Conservation (phyloP, 1,140 invertebrate species). For the Aricia agestis region DNA sequence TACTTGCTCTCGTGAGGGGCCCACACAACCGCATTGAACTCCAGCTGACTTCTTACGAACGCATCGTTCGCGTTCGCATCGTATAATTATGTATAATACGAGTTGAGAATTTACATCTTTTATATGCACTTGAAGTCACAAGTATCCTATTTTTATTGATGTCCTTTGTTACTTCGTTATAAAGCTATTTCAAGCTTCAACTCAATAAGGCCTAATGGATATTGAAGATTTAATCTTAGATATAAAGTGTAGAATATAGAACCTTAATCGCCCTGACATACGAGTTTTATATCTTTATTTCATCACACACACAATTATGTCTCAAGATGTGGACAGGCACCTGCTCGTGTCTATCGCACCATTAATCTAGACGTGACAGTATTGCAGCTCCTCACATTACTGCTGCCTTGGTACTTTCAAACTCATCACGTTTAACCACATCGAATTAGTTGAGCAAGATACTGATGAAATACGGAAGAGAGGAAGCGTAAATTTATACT, state of each 20-base stretch:
- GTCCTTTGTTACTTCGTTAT: no score
- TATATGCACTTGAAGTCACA: no score
- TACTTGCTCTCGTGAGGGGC: no score
- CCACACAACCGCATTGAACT: no score
- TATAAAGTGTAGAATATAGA: not conserved
- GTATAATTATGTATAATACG: no score
- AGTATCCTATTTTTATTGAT: no score
- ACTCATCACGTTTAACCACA: constrained; percentile 62
- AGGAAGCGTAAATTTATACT: no score
- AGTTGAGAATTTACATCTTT: no score
- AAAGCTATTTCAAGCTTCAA: no score
- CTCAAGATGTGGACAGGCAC: not conserved
- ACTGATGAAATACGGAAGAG: constrained; percentile 29
- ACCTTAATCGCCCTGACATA: not conserved
- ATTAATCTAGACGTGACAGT: constrained; percentile 45
- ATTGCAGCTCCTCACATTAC: constrained; percentile 27
- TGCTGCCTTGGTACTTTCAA: constrained; percentile 40
- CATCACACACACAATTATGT: not conserved
- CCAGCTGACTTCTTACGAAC: no score
- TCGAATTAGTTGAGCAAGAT: constrained; percentile 55
- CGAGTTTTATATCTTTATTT: not conserved
- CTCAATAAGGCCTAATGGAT: not conserved
- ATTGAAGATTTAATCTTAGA: not conserved
- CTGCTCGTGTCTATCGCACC: constrained; percentile 16
- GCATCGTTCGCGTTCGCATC: no score